Conservation (phyloP, 2,888 invertebrate genomes). For the Ormyrus pomaceus region DNA sequence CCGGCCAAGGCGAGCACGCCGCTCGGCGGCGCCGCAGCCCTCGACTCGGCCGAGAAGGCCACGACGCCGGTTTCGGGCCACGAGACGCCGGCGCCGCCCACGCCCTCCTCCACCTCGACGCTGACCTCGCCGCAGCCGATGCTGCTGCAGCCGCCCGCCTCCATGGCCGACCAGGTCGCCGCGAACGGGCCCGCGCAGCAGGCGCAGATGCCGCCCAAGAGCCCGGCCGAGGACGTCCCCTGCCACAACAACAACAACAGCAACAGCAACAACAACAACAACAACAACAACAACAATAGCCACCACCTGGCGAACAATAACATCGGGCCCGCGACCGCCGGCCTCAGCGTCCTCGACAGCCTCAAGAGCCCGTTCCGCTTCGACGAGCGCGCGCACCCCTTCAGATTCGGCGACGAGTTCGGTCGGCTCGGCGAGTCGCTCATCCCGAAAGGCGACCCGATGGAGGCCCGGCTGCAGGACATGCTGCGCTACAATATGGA, state of each 20-base stretch:
- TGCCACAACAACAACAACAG: conserved; percentile 70
- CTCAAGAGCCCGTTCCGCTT: conserved; percentile 85
- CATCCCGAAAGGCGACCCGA: conserved; percentile 94
- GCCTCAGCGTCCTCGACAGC: conserved; percentile 77
- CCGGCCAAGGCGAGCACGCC: conserved; percentile 72
- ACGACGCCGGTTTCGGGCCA: conserved; percentile 76
- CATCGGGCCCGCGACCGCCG: conserved; percentile 62
- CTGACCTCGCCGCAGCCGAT: conserved; percentile 71
- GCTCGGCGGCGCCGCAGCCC: conserved; percentile 63
- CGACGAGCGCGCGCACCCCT: conserved; percentile 87
- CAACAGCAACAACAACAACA: conserved; percentile 72
- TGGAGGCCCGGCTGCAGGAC: conserved; percentile 95
- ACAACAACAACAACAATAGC: conserved; percentile 77
- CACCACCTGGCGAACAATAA: conserved; percentile 76
- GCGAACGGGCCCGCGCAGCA: conserved; percentile 51
- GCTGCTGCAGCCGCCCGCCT: conserved; percentile 64
- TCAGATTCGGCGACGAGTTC: conserved; percentile 90
- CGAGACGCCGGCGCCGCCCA: conserved; percentile 78
- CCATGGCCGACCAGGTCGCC: conserved; percentile 58
- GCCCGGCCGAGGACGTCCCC: conserved; percentile 74
- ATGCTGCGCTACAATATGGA: conserved; percentile 97
- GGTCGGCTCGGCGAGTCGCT: conserved; percentile 91
- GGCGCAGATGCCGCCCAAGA: conserved; percentile 68
- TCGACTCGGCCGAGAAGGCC: conserved; percentile 72
- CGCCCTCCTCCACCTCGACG: conserved; percentile 71